Evolutionary conservation across 2,113 vertebrate genomes (phyloP).

Genomic region (Neodon shergylaensis): DNA sequence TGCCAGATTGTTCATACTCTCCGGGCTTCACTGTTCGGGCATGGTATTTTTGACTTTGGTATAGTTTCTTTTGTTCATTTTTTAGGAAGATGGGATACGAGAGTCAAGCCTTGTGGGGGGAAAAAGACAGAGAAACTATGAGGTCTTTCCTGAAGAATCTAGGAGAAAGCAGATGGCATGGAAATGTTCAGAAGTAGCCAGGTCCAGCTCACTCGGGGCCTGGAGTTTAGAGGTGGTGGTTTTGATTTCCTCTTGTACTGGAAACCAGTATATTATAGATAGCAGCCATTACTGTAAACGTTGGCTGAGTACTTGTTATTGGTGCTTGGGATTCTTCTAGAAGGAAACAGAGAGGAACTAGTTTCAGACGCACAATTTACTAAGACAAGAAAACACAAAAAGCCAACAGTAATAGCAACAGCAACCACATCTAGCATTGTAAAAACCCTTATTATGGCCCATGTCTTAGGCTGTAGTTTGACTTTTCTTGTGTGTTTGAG

Average conservation of each 20-base stretch:
- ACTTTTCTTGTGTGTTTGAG: background rate
- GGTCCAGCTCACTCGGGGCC: background rate
- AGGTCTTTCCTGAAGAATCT: background rate
- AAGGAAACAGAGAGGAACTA: constrained; percentile 13
- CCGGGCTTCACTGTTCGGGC: background rate
- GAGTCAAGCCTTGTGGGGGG: background rate
- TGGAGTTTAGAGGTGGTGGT: constrained; percentile 17
- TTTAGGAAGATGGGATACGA: constrained; percentile 5
- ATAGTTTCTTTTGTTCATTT: background rate
- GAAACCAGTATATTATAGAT: constrained; percentile 20
- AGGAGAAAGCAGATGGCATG: background rate
- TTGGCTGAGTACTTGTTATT: background rate
- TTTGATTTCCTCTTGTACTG: constrained; percentile 15
- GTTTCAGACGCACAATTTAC: background rate
- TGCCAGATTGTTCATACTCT: background rate
- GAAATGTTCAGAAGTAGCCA: background rate
- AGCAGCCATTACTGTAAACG: background rate
- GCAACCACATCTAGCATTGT: background rate
- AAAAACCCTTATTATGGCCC: background rate
- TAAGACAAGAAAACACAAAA: background rate
- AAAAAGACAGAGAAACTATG: background rate
- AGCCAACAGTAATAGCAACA: background rate
- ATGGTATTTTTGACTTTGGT: background rate
- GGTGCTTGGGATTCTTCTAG: constrained; percentile 50
- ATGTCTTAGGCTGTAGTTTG: background rate